These are phyloP conservation scores for Calameuta idolon DNA, from an alignment of 2,888 invertebrate species.

Conservation along the genomic window DNA sequence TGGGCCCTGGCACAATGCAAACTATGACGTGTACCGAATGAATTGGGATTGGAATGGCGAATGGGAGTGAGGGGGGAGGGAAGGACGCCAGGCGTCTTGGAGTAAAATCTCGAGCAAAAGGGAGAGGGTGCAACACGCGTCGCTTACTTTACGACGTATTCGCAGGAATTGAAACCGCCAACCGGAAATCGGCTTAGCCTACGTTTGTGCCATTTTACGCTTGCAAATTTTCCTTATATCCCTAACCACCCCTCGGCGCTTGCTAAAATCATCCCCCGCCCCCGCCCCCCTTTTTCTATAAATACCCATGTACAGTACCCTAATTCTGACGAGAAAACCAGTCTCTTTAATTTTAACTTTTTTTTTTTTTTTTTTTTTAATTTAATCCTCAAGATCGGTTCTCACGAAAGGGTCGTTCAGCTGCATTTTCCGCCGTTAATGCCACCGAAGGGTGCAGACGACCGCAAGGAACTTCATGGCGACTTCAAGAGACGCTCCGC, in stretches of 20 bases:
- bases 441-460: slow-evolving; percentile 58
- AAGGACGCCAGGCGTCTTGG: slow-evolving; percentile 1
- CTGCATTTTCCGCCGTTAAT: slow-evolving; percentile 48
- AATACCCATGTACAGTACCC: too few species aligned
- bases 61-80: slow-evolving; percentile 34
- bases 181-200: not conserved
- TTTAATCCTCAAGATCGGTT: not conserved
- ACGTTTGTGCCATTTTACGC: not conserved
- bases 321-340: too few species aligned
- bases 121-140: slow-evolving; percentile 16
- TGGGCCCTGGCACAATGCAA: slow-evolving; percentile 62
- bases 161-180: slow-evolving; percentile 13
- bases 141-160: slow-evolving; percentile 23
- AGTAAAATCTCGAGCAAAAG: slow-evolving; percentile 27
- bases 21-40: slow-evolving; percentile 62
- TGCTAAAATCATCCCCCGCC: not conserved
- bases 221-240: not conserved
- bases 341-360: too few species aligned
- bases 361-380: not conserved
- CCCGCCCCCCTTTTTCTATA: too few species aligned
- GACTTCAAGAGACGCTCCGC: slow-evolving; percentile 56
- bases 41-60: slow-evolving; percentile 52
- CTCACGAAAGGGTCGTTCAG: slow-evolving; percentile 34
- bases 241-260: not conserved
- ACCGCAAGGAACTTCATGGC: slow-evolving; percentile 59